Evolutionary conservation across 2,888 invertebrate genomes (phyloP).

Genomic region (Aphodius granarius): DNA sequence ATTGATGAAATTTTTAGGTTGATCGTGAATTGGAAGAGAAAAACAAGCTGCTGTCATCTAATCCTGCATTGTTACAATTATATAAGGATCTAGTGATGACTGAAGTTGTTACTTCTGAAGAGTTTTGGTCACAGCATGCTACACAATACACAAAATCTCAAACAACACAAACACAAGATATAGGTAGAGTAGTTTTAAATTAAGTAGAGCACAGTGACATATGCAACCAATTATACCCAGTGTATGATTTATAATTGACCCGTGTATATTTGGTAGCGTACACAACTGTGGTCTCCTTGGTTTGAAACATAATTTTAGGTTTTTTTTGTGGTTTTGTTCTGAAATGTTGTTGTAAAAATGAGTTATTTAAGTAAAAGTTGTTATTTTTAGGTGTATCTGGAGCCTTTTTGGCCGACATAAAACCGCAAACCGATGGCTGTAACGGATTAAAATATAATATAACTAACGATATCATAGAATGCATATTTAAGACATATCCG

Average conservation of each 20-base stretch:
- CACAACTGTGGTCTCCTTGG: too few species aligned
- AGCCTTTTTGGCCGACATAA: conserved; percentile 87
- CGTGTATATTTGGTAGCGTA: too few species aligned
- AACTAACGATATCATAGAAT: conserved; percentile 94
- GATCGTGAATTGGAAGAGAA: conserved; percentile 55
- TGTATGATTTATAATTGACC: too few species aligned
- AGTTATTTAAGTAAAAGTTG: background rate
- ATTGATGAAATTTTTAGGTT: conserved; percentile 38
- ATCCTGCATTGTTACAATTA: conserved; percentile 88
- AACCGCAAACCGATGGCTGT: conserved; percentile 95
- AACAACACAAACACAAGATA: conserved; percentile 77
- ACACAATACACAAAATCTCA: conserved; percentile 72
- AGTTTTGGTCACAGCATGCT: conserved; percentile 95
- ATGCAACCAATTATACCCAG: too few species aligned
- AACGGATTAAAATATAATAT: conserved; percentile 97
- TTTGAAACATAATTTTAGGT: conserved; percentile 3
- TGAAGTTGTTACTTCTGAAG: conserved; percentile 93
- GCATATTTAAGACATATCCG: conserved; percentile 99
- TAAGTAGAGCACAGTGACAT: too few species aligned
- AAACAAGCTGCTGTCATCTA: conserved; percentile 79
- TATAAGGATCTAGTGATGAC: conserved; percentile 97
- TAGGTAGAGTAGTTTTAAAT: conserved; percentile 60
- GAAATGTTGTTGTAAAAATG: too few species aligned
- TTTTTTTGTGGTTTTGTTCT: background rate
- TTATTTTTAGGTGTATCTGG: conserved; percentile 65